A percentile compares a stretch with the other conserved stretches of the same genome.
phyloP scores from a whole-genome alignment of 2,113 vertebrate species.

The Pseudorectes ferrugineus region DNA sequence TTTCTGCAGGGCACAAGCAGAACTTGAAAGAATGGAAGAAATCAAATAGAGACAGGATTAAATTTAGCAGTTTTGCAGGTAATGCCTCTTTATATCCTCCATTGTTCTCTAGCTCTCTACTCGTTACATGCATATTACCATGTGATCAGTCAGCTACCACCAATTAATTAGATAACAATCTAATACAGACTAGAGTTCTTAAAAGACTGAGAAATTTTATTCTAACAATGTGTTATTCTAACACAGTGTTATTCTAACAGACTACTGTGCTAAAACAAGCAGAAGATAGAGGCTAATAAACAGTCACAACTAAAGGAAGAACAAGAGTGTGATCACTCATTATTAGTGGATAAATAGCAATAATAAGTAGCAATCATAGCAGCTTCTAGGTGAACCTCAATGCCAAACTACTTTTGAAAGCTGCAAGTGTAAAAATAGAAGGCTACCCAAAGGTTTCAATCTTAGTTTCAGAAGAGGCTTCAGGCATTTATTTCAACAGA shows the following conservation, averaged over 20 bases:
- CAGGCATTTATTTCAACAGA: not conserved
- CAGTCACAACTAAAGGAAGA: not conserved
- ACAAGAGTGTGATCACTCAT: not conserved
- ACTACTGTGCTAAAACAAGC: not conserved
- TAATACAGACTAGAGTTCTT: not conserved
- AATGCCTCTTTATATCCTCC: not conserved
- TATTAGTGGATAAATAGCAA: not conserved
- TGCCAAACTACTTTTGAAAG: not conserved
- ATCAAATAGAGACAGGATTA: not conserved
- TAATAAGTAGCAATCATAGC: not conserved
- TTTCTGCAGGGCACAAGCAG: not conserved
- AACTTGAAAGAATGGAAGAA: not conserved
- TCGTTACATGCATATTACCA: not conserved
- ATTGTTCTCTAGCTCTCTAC: not conserved
- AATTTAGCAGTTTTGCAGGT: not conserved
- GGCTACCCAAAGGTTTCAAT: not conserved
- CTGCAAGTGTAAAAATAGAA: not conserved
- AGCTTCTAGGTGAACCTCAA: not conserved
- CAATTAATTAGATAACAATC: not conserved
- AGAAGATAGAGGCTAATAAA: not conserved
- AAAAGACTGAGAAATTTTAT: not conserved
- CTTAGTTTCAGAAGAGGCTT: not conserved
- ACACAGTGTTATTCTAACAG: not conserved
- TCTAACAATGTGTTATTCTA: not conserved
- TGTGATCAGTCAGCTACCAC: not conserved